Evolutionary conservation across 2,113 vertebrate species (phyloP).

Genomic region (Eptatretus burgeri): DNA sequence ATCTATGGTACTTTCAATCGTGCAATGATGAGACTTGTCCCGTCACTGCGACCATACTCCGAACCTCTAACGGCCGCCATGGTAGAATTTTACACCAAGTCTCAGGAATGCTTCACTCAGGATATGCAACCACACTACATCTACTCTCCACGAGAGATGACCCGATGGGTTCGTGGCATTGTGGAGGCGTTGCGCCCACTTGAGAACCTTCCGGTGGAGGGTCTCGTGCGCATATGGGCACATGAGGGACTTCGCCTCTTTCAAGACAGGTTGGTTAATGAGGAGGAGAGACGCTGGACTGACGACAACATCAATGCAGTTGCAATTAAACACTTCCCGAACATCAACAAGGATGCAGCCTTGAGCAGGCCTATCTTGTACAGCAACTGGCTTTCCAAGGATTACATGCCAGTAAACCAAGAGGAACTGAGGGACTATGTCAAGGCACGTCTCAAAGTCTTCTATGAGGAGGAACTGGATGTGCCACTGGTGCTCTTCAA

Average conservation of each 20-base stretch:
- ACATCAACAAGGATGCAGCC: not conserved
- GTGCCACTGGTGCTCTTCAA: conserved; percentile 3
- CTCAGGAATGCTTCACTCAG: not conserved
- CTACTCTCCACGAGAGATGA: conserved; percentile 5
- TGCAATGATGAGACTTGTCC: conserved; percentile 4
- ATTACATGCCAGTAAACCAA: conserved; percentile 3
- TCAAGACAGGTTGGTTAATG: conserved; percentile 1
- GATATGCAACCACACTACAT: conserved; percentile 5
- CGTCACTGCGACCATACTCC: conserved; percentile 1
- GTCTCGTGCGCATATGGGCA: conserved; percentile 3
- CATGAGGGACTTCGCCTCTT: conserved; percentile 5
- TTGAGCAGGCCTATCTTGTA: conserved; percentile 2
- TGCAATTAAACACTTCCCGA: conserved; percentile 4
- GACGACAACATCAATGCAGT: not conserved
- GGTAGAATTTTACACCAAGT: conserved; percentile 3
- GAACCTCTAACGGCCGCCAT: conserved; percentile 4
- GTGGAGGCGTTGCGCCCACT: not conserved
- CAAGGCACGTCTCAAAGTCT: conserved; percentile 2
- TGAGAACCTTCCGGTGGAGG: not conserved
- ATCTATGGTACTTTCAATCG: conserved; percentile 4
- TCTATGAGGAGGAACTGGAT: conserved; percentile 2
- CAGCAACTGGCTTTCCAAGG: conserved; percentile 5
- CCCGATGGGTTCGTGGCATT: conserved; percentile 1
- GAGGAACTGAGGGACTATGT: conserved; percentile 6
- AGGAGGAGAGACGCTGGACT: conserved; percentile 6